Conservation (phyloP, 1,140 invertebrate species). For the Bombyx mandarina region DNA sequence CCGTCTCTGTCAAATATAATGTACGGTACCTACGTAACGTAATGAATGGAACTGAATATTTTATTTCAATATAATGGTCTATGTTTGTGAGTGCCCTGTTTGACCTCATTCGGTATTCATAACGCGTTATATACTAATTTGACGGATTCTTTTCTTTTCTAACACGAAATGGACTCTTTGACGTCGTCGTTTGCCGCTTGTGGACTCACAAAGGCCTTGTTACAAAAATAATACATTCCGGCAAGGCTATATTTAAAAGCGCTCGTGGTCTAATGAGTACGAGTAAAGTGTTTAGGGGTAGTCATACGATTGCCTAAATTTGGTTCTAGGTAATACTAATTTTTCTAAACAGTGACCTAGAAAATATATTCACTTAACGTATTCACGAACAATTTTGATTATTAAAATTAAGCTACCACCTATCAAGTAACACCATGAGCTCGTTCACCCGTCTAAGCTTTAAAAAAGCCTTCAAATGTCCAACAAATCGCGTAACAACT, state of each 20-base stretch:
- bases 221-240: conserved; percentile 7
- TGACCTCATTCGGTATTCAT: conserved; percentile 67
- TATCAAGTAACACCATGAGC: no score
- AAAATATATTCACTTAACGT: no score
- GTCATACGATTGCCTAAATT: no score
- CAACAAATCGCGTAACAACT: no score
- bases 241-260: neutral
- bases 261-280: no score
- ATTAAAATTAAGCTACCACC: no score
- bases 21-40: conserved; percentile 32
- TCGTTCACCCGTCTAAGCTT: no score
- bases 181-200: conserved; percentile 27
- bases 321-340: no score
- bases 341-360: no score
- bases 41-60: conserved; percentile 66
- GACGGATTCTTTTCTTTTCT: conserved; percentile 43
- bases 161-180: conserved; percentile 32
- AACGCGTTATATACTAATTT: conserved; percentile 57
- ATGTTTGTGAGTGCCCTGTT: conserved; percentile 60
- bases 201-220: conserved; percentile 11
- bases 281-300: no score
- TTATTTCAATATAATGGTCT: conserved; percentile 51
- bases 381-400: no score
- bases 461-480: no score
- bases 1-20: conserved; percentile 41